Evolutionary conservation across 2,113 vertebrate genomes (phyloP).

Genomic region (Notarius lentiginosus): DNA sequence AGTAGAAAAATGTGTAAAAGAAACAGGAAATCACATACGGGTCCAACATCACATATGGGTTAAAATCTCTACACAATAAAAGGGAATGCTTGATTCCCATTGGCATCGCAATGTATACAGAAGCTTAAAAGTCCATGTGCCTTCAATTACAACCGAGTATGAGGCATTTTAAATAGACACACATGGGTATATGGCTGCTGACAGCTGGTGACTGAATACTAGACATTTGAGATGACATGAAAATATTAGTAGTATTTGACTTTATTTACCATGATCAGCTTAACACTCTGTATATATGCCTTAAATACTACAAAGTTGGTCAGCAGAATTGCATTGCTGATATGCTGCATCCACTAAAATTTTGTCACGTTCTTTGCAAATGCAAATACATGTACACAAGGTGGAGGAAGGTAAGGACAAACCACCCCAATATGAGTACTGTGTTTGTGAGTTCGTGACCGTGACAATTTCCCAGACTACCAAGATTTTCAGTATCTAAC

Average conservation of each 20-base stretch:
- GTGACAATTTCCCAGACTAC: slow-evolving; percentile 9
- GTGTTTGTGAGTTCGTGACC: slow-evolving; percentile 2
- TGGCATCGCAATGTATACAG: background rate
- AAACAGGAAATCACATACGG: background rate
- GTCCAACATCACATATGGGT: slow-evolving; percentile 5
- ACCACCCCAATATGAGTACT: background rate
- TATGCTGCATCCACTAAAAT: slow-evolving; percentile 6
- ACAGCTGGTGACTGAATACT: background rate
- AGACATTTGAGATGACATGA: background rate
- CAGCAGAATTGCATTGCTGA: background rate
- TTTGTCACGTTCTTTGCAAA: background rate
- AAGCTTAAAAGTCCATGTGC: background rate
- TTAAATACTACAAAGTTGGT: background rate
- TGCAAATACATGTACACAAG: background rate
- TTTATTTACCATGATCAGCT: background rate
- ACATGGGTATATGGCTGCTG: background rate
- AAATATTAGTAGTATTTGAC: slow-evolving; percentile 2
- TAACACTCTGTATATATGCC: slow-evolving; percentile 2
- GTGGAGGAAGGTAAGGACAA: background rate
- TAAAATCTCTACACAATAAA: background rate
- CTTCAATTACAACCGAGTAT: background rate
- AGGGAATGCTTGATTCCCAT: background rate
- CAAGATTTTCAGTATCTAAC: background rate
- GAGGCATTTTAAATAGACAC: slow-evolving; percentile 6
- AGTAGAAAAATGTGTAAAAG: background rate